Evolutionary conservation across 1,140 invertebrate genomes (phyloP), one percentile per base, ranked within the genome.

Genomic region (Chironomus striatipennis): DNA sequence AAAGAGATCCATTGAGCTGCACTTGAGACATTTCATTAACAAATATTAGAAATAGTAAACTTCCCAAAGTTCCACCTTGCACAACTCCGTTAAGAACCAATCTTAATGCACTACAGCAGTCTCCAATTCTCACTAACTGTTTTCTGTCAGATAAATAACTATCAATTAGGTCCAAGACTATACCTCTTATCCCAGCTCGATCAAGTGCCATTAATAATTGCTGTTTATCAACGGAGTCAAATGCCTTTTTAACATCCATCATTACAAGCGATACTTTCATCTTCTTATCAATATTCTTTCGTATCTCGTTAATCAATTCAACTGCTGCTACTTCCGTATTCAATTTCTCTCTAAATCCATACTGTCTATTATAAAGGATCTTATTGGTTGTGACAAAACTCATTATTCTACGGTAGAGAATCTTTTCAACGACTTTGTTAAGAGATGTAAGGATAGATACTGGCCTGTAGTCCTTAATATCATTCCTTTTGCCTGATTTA

Each of bases 221-320:
- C 10, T 18, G n/a, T 76, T 78, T 75, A 64, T 75, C 67, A 15
- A 77, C 75, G 4, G 75, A 70, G 24, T 77, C 78, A 74, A 77
- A 78, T 3, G 75, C 76, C n/a, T 78, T 77, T 21, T 34, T 18
- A 18, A 76, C 72, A 74, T 78, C 76, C 0, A 43, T 42, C 67
- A 76, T 74, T n/a, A 78, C 57, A 4, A 64, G 24, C 43, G 74
- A 75, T 17, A 77, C 72, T n/a, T 75, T 73, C 12, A 9, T 42
- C 10, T 72, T 21, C 1, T 18, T 73, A 15, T 73, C 76, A 7
- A 78, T 20, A 15, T 47, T 12, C 24, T 43, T 5, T 9, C 42
- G 20, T 1, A 73, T 2, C n/a, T 73, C 42, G n/a, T 75, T 24
- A 47, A 24, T 47, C 0, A 75, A 15, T 6, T 74, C 73, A 67